Percentiles rank a stretch among this genome's conserved stretches.
These are phyloP conservation scores for Bolborhynchus lineola DNA, from an alignment of 2,113 vertebrate genomes.

Conservation along the genomic window DNA sequence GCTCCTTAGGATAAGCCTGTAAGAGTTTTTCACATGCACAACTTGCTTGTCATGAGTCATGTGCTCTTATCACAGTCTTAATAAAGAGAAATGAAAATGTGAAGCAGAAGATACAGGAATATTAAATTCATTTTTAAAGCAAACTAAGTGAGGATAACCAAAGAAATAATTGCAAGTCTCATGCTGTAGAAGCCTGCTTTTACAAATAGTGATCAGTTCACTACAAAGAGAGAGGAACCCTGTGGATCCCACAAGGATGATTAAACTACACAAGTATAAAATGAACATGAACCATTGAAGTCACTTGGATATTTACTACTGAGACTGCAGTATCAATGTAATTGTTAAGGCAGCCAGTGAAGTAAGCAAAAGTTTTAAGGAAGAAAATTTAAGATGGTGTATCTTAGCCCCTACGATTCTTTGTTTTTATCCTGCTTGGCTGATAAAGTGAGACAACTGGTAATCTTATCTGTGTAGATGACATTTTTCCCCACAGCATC, in stretches of 20 bases:
- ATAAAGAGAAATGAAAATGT: neutral
- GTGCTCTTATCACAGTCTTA: neutral
- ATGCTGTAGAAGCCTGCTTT: neutral
- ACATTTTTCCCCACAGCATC: neutral
- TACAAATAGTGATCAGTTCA: neutral
- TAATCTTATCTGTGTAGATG: neutral
- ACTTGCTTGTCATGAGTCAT: neutral
- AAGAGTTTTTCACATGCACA: neutral
- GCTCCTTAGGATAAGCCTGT: neutral
- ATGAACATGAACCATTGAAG: neutral
- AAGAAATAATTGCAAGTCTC: neutral
- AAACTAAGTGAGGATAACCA: neutral
- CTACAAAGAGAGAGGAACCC: slow-evolving; percentile 6
- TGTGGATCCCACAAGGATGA: neutral
- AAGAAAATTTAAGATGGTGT: neutral
- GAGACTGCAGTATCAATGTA: neutral
- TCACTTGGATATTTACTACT: neutral
- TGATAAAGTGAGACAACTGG: neutral
- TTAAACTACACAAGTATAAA: slow-evolving; percentile 26
- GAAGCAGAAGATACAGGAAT: neutral
- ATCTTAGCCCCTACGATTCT: neutral
- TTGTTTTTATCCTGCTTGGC: neutral
- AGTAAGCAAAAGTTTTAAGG: neutral
- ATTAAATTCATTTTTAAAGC: neutral
- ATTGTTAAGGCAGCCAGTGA: neutral